These are phyloP conservation scores for Acanthurus lineatus DNA, from an alignment of 2,797 vertebrate genomes.

Conservation along the genomic window DNA sequence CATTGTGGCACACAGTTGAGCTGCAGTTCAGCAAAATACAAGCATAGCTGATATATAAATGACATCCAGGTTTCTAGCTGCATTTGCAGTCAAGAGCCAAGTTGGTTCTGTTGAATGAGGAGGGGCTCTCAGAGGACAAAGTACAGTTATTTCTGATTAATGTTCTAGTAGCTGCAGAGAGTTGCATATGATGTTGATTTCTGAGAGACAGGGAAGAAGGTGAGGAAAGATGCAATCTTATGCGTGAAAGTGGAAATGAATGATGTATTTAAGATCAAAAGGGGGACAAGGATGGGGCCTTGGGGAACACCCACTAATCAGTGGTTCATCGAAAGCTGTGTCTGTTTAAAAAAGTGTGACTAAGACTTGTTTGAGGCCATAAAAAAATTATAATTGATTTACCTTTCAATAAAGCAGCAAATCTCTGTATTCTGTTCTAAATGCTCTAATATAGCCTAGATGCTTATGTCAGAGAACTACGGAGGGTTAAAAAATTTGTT, in stretches of 20 bases:
- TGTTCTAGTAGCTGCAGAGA: not conserved
- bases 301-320: not conserved
- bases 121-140: too few relatives aligned
- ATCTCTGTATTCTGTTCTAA: not conserved
- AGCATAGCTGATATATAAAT: too few relatives aligned
- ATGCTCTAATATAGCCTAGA: not conserved
- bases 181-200: not conserved
- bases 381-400: too few relatives aligned
- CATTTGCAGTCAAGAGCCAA: too few relatives aligned
- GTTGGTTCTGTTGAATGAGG: too few relatives aligned
- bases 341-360: not conserved
- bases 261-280: not conserved
- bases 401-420: not conserved
- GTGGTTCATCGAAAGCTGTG: too few relatives aligned
- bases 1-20: too few relatives aligned
- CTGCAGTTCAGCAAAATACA: too few relatives aligned
- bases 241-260: not conserved
- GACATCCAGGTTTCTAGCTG: too few relatives aligned
- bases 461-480: conserved; percentile 24
- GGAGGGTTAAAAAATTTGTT: not conserved
- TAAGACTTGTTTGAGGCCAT: not conserved
- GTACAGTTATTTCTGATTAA: not conserved
- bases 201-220: not conserved
- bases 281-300: not conserved
- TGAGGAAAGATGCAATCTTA: not conserved